Evolutionary conservation across 1,140 invertebrate genomes (phyloP).

Genomic region (Stratiolaelaps scimitus): DNA sequence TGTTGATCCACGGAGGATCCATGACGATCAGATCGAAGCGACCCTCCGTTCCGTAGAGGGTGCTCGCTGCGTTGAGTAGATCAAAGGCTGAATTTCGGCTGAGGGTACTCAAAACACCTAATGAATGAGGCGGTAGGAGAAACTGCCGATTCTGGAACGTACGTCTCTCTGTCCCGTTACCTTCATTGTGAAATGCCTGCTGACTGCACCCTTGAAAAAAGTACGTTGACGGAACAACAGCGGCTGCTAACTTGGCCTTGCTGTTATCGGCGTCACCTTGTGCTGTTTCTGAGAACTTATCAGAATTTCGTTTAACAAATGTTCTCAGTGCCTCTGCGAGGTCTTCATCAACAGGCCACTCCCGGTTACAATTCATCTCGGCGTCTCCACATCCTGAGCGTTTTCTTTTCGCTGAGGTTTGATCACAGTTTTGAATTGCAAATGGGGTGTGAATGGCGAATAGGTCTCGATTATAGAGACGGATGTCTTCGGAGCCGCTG

Average conservation of each 20-base stretch:
- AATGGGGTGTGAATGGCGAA: no score
- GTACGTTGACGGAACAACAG: not conserved
- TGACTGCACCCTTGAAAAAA: not conserved
- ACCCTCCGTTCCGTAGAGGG: not conserved
- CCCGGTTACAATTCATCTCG: not conserved
- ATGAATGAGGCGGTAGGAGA: not conserved
- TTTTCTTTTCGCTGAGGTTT: no score
- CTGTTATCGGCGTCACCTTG: not conserved
- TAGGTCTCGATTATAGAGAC: no score
- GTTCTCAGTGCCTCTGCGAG: not conserved
- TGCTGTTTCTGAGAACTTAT: not conserved
- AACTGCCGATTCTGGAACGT: constrained; percentile 18
- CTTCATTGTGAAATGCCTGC: not conserved
- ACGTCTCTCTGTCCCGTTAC: not conserved
- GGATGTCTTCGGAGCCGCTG: no score
- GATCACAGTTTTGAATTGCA: no score
- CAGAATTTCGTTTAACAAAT: not conserved
- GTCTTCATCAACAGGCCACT: not conserved
- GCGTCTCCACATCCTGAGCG: no score
- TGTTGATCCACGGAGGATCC: constrained; percentile 22
- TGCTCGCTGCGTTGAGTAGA: not conserved
- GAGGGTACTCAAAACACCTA: not conserved
- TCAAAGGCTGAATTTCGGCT: not conserved
- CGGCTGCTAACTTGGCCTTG: not conserved
- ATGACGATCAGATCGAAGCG: constrained; percentile 10